These are phyloP conservation scores for Molossus molossus DNA, from an alignment of 2,797 vertebrate genomes.

Conservation along the genomic window DNA sequence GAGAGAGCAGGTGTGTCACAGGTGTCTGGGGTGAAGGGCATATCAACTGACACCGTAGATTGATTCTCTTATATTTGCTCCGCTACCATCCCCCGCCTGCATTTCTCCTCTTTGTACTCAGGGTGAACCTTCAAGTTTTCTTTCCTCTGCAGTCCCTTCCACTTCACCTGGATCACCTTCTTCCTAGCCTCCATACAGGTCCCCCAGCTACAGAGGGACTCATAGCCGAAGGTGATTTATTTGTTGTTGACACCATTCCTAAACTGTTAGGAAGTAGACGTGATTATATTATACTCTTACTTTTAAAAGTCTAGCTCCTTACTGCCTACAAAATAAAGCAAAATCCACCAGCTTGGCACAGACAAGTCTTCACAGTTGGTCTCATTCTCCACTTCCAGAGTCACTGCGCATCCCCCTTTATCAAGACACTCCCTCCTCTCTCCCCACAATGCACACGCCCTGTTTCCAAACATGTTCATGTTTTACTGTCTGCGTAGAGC, in stretches of 20 bases:
- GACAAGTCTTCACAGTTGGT: neutral
- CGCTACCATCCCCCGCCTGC: neutral
- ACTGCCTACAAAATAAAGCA: neutral
- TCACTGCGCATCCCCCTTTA: neutral
- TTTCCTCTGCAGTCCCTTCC: neutral
- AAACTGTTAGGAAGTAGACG: neutral
- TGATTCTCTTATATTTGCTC: neutral
- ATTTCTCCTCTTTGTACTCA: neutral
- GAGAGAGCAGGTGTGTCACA: neutral
- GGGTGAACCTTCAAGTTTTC: neutral
- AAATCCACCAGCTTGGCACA: neutral
- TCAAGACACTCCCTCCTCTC: neutral
- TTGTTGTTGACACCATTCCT: neutral
- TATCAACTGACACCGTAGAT: neutral
- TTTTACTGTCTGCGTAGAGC: neutral
- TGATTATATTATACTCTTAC: neutral
- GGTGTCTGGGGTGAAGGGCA: neutral
- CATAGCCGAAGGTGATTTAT: neutral
- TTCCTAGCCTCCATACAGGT: neutral
- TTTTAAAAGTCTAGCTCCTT: conserved; percentile 19
- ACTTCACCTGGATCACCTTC: neutral
- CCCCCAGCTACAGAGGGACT: neutral
- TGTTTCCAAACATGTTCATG: neutral
- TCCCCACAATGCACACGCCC: neutral
- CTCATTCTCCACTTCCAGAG: neutral